Percentiles rank a stretch among this genome's conserved stretches.
Evolutionary conservation across 2,888 invertebrate genomes (phyloP).

Genomic region (Blera fallax): DNA sequence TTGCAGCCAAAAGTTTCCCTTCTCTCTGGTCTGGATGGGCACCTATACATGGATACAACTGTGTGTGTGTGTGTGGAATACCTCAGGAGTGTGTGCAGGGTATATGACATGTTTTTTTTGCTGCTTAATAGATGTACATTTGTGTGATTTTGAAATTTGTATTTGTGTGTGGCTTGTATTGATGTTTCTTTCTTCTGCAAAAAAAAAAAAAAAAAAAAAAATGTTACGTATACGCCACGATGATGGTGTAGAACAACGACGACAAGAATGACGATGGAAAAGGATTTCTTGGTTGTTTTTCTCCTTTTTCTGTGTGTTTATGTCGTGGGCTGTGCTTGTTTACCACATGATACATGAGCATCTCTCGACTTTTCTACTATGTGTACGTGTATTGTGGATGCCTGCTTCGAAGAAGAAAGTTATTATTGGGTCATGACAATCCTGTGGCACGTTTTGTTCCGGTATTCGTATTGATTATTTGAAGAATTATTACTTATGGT

Average conservation of each 20-base stretch:
- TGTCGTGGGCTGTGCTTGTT: constrained; percentile 29
- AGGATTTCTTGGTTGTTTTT: constrained; percentile 19
- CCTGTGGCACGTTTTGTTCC: constrained; percentile 9
- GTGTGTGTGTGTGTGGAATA: background rate
- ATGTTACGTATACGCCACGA: constrained; percentile 30
- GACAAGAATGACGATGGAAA: constrained; percentile 35
- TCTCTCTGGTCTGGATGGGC: too few species aligned
- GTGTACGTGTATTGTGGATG: background rate
- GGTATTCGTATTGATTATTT: constrained; percentile 25
- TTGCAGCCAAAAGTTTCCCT: constrained; percentile 73
- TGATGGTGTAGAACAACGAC: constrained; percentile 25
- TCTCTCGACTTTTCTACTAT: constrained; percentile 2
- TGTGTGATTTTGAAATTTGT: constrained; percentile 45
- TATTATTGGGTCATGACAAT: constrained; percentile 46
- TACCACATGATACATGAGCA: constrained; percentile 49
- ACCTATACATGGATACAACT: background rate
- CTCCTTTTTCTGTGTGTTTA: background rate
- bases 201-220: too few species aligned
- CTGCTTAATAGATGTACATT: constrained; percentile 41
- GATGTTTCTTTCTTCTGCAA: constrained; percentile 27
- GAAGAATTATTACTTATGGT: constrained; percentile 1
- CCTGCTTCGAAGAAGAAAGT: constrained; percentile 12
- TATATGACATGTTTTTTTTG: constrained; percentile 33
- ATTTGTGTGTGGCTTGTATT: constrained; percentile 40
- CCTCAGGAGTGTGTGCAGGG: constrained; percentile 49